A percentile compares a stretch with the other conserved stretches of the same genome.
Evolutionary conservation across 2,113 vertebrate genomes (phyloP).

Genomic region (Porphyrio hochstetteri): DNA sequence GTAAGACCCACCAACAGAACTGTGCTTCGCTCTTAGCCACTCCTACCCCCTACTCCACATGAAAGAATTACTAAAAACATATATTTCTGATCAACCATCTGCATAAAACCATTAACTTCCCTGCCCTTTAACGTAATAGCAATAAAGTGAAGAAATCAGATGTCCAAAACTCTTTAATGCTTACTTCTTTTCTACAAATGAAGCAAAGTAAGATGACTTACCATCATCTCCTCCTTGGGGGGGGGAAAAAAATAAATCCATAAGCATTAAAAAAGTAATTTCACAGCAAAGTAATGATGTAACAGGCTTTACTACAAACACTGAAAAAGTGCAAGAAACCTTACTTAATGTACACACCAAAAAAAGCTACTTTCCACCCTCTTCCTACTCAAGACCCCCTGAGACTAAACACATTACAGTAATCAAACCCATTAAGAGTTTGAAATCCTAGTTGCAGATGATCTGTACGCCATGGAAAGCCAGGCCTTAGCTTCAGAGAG

Average conservation of each 20-base stretch:
- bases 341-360: not conserved
- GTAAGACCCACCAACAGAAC: not conserved
- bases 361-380: not conserved
- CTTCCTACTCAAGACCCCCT: not conserved
- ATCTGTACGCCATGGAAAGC: not conserved
- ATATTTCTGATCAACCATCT: not conserved
- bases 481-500: not conserved
- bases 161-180: not conserved
- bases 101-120: not conserved
- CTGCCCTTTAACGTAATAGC: not conserved
- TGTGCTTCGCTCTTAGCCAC: not conserved
- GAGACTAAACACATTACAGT: not conserved
- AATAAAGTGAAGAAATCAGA: not conserved
- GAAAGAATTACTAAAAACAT: not conserved
- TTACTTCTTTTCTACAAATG: not conserved
- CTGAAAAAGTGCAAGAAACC: not conserved
- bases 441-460: not conserved
- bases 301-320: not conserved
- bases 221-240: constrained; percentile 89
- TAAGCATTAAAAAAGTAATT: not conserved
- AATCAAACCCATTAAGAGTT: not conserved
- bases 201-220: constrained; percentile 76
- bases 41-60: not conserved
- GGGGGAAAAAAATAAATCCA: not conserved
- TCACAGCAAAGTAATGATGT: not conserved